phyloP scores from a whole-genome alignment of 2,113 vertebrate species.

The Carollia perspicillata region DNA sequence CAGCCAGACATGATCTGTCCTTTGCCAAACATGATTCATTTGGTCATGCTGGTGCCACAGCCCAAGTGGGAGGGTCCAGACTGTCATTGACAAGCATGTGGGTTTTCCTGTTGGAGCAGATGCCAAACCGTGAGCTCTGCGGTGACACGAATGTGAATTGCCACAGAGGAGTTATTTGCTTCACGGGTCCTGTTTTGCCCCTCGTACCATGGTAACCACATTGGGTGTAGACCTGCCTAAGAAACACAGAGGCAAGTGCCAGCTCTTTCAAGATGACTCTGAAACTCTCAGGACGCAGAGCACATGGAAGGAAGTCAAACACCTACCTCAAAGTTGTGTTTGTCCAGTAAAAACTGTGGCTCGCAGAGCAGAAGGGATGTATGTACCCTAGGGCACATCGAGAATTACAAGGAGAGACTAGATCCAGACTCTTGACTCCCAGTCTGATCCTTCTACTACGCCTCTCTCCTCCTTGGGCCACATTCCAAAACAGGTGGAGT shows the following conservation, averaged over 20 bases:
- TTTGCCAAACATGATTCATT: neutral
- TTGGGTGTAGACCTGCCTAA: neutral
- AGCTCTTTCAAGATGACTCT: neutral
- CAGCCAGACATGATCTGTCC: neutral
- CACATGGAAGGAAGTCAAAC: neutral
- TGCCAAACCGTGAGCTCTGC: neutral
- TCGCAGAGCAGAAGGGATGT: neutral
- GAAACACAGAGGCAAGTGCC: neutral
- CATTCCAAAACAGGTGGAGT: neutral
- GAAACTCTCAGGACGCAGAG: neutral
- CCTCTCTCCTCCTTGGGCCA: neutral
- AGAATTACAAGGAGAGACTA: neutral
- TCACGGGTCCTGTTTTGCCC: neutral
- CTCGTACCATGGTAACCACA: neutral
- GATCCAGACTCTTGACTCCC: neutral
- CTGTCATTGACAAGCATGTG: neutral
- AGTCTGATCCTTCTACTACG: neutral
- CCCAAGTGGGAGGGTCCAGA: neutral
- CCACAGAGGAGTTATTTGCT: neutral
- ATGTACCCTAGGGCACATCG: neutral
- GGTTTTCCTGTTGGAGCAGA: conserved; percentile 50
- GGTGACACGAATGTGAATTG: neutral
- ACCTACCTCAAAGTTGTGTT: neutral
- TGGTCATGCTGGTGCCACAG: neutral
- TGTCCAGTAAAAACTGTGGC: neutral